phyloP scores from a whole-genome alignment of 1,140 invertebrate genomes.

The Saccostrea glomerata region DNA sequence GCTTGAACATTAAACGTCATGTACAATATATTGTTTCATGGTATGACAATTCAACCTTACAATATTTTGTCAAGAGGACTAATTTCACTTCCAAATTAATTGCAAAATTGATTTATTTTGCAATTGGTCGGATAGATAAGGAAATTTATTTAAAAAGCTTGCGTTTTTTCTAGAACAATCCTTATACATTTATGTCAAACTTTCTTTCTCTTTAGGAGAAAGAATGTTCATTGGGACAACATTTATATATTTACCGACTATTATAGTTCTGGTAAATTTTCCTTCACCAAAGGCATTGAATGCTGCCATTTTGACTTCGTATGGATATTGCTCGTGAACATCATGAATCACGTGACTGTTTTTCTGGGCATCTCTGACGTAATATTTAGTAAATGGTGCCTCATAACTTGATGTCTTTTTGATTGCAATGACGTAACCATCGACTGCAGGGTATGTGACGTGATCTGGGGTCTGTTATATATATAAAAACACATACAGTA shows the following conservation, averaged over 20 bases:
- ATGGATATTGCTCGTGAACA: constrained; percentile 24
- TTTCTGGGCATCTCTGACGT: constrained; percentile 23
- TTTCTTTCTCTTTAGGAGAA: too few species aligned
- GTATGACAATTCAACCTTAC: too few species aligned
- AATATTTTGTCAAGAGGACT: too few species aligned
- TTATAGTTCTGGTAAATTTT: constrained; percentile 10
- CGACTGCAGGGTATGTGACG: neutral
- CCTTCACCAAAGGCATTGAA: constrained; percentile 47
- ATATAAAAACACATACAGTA: neutral
- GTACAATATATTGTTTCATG: too few species aligned
- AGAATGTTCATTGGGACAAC: too few species aligned
- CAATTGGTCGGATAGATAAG: too few species aligned
- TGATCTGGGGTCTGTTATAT: constrained; percentile 38
- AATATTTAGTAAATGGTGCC: constrained; percentile 31
- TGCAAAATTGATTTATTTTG: too few species aligned
- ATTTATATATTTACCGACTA: constrained; percentile 5
- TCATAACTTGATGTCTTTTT: constrained; percentile 44
- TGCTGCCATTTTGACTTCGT: constrained; percentile 47
- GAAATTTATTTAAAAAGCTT: too few species aligned
- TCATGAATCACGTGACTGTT: constrained; percentile 36
- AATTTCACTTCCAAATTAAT: too few species aligned
- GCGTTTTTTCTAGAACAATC: too few species aligned
- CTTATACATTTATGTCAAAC: too few species aligned
- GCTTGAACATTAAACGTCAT: too few species aligned
- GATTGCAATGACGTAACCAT: constrained; percentile 48